Evolutionary conservation across 2,113 vertebrate species (phyloP), one percentile per base, ranked within the genome.

Genomic region (Haplochromis burtoni): DNA sequence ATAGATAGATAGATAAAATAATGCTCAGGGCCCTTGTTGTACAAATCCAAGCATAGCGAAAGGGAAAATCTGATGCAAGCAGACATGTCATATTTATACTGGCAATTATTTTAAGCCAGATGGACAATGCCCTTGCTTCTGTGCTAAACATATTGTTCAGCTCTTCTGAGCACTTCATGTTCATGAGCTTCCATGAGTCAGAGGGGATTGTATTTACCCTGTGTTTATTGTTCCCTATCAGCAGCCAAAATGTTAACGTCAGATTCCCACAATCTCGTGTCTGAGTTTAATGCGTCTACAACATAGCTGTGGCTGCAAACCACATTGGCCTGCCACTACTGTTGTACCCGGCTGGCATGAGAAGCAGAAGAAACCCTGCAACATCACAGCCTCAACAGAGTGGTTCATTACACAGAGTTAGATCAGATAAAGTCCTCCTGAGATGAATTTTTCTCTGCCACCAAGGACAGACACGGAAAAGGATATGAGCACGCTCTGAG

Each of bases 171-270:
- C 85, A 63, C 57, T 8, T 55, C 31, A 26, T 81, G 63, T 59
- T 78, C 17, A 13, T 33, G 33, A 33, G 68, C 42, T 71, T 79
- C 45, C 45, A 42, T 26, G 91, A 87, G 76, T 90, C 87, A 87
- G 89, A 82, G 49, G 83, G 91, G 80, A 87, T 89, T 88, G 84
- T 54, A 53, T 90, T 86, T 85, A 78, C 87, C 53, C 54, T 87
- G 78, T 93, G 88, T 93, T 93, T 94, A 89, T 93, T 93, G 87
- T 92, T 93, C 86, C 87, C 90, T 86, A 59, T 93, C 91, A 87
- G 91, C 26, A 57, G 35, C 76, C 93, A 88, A 86, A 89, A 91
- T 86, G 86, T 83, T 82, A 88, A 57, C 90, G 81, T 85, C 90
- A 91, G 89, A 91, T 91, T 87, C 92, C 89, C 49, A 59, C 79